These are phyloP conservation scores for Budorcas taxicolor DNA, from an alignment of 2,113 vertebrate species.

Conservation along the genomic window DNA sequence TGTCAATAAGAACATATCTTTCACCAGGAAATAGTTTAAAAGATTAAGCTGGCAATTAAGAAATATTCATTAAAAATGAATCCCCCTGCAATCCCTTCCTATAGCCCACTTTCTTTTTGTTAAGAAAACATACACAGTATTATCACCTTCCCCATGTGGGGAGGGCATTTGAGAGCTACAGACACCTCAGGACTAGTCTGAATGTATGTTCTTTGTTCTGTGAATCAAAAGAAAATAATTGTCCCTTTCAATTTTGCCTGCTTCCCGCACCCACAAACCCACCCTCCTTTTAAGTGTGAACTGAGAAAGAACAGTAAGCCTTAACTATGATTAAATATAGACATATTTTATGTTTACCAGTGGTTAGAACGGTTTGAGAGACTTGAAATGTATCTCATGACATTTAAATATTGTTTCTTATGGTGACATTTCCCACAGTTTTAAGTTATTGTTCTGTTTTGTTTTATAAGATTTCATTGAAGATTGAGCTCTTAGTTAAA, in stretches of 20 bases:
- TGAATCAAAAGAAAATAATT: not conserved
- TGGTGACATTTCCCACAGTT: not conserved
- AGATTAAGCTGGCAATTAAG: not conserved
- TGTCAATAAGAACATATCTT: not conserved
- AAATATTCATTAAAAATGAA: not conserved
- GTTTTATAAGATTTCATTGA: slow-evolving; percentile 27
- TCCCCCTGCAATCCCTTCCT: not conserved
- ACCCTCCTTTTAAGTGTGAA: not conserved
- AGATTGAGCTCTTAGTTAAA: not conserved
- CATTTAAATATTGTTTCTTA: not conserved
- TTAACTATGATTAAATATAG: not conserved
- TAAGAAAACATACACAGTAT: not conserved
- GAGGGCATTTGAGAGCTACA: not conserved
- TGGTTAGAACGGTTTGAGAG: not conserved
- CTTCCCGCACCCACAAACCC: not conserved
- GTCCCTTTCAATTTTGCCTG: not conserved
- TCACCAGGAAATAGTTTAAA: not conserved
- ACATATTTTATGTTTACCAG: not conserved
- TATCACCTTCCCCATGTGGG: not conserved
- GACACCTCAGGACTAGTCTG: not conserved
- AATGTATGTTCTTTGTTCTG: not conserved
- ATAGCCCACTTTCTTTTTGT: not conserved
- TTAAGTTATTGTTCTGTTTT: not conserved
- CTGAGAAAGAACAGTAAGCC: not conserved
- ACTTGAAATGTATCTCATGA: not conserved